Percentiles rank a stretch among this genome's conserved stretches.
Conservation (phyloP, 2,797 vertebrate species). For the Lagocephalus sceleratus region DNA sequence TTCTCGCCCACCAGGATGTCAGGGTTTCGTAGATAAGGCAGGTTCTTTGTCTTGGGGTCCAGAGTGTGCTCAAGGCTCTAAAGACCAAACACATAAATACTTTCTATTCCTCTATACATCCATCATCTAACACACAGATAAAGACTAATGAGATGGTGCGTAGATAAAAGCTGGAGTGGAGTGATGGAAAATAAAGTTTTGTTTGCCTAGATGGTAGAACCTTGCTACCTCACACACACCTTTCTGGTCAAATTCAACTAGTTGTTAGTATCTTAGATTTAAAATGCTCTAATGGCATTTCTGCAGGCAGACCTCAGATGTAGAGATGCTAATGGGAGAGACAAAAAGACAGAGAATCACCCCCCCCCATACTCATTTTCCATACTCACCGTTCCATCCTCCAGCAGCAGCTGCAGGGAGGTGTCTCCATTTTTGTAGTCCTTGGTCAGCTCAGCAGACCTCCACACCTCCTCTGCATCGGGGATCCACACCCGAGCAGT, state of each 20-base stretch:
- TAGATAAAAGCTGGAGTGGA: too few relatives aligned
- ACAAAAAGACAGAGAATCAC: not conserved
- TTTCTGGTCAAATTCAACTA: too few relatives aligned
- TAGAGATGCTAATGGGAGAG: constrained; percentile 1
- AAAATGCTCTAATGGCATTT: constrained; percentile 32
- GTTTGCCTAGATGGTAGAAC: too few relatives aligned
- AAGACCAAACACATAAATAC: not conserved
- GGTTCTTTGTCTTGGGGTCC: constrained; percentile 88
- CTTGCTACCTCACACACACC: too few relatives aligned
- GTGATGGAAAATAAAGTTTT: too few relatives aligned
- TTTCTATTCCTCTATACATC: constrained; percentile 28
- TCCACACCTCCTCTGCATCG: constrained; percentile 95
- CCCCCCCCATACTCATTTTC: too few relatives aligned
- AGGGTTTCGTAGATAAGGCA: constrained; percentile 93
- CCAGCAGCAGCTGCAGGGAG: constrained; percentile 85
- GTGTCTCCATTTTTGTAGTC: constrained; percentile 90
- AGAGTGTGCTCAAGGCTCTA: constrained; percentile 87
- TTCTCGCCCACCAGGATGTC: constrained; percentile 98
- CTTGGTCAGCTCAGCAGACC: constrained; percentile 91
- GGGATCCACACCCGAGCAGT: constrained; percentile 97
- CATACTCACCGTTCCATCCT: constrained; percentile 91
- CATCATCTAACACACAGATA: too few relatives aligned
- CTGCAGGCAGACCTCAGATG: constrained; percentile 35
- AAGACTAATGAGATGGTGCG: too few relatives aligned
- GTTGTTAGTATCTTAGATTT: too few relatives aligned